Conservation (phyloP, 2,888 invertebrate genomes). For the Dynastes hyllus region DNA sequence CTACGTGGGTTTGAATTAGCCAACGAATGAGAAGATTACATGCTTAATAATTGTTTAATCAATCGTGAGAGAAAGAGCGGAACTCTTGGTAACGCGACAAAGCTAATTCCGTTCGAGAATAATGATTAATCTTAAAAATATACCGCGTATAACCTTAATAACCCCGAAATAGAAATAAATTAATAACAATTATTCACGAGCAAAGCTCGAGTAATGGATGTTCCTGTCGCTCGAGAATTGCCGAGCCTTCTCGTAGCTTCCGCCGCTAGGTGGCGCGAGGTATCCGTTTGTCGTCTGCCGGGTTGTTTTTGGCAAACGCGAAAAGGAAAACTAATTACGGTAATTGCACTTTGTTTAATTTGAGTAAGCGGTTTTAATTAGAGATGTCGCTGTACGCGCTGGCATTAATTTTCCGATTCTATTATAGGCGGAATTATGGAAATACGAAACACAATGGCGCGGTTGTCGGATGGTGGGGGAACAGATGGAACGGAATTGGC, state of each 20-base stretch:
- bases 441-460: constrained; percentile 15
- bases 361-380: constrained; percentile 43
- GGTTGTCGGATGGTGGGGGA: not conserved
- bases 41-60: no score
- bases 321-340: constrained; percentile 45
- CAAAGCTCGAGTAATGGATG: not conserved
- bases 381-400: constrained; percentile 35
- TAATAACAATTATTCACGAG: constrained; percentile 16
- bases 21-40: no score
- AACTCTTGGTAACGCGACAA: no score
- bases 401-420: constrained; percentile 36
- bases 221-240: constrained; percentile 22
- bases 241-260: not conserved
- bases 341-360: constrained; percentile 47
- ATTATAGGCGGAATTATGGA: constrained; percentile 43
- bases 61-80: no score
- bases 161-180: constrained; percentile 10
- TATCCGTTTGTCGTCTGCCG: not conserved
- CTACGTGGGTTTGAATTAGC: no score
- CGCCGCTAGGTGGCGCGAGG: not conserved
- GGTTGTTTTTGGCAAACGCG: constrained; percentile 35
- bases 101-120: not conserved
- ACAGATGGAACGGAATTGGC: not conserved
- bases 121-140: not conserved
- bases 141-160: not conserved